Evolutionary conservation across 37 sponge, comb jelly and placozoan genomes (phyloP), one percentile per base, ranked within the genome.

Genomic region (Agelas oroides): DNA sequence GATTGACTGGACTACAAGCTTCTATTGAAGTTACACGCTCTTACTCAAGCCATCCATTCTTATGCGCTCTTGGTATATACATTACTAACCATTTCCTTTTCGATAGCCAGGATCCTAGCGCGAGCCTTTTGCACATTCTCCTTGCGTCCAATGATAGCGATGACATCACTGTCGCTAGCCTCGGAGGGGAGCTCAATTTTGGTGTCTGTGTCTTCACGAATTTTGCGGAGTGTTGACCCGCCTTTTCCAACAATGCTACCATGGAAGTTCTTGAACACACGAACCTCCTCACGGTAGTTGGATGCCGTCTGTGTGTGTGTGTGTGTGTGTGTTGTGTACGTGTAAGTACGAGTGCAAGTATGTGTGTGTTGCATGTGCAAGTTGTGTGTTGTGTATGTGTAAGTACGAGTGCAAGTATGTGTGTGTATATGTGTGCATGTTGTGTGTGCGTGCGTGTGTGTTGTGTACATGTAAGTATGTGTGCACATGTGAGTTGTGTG

Each of bases 201-300:
- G 13, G 93, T 89, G 76, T 87, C 79, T 20, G 97, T 94, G 46
- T 97, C 97, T 34, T 92, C 91, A 20, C 93, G 89, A 34, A 95
- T 88, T 73, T 82, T 94, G 30, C 80, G 81, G 38, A 97, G 84
- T 40, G 80, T 94, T 38, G 83, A 81, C 19, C 97, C 97, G 0
- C 97, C 97, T 60, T 85, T 89, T 19, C 97, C 97, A 41, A 97
- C 92, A 71, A 97, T 88, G 53, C 70, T 86, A 23, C 86, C 88
- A 77, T 97, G 95, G 73, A 86, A 94, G 80, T 92, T 84, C 87
- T 97, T 97, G 86, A 91, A 91, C 27, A 95, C 81, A 6, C 83
- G 78, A 12, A 95, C 92, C 25, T 87, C 89, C 19, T 65, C 73
- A 18, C 70, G 79, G 72, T 88, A 95, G 74, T 91, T 95, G 37